phyloP scores from a whole-genome alignment of 2,797 vertebrate species.

The Pelodytes ibericus region DNA sequence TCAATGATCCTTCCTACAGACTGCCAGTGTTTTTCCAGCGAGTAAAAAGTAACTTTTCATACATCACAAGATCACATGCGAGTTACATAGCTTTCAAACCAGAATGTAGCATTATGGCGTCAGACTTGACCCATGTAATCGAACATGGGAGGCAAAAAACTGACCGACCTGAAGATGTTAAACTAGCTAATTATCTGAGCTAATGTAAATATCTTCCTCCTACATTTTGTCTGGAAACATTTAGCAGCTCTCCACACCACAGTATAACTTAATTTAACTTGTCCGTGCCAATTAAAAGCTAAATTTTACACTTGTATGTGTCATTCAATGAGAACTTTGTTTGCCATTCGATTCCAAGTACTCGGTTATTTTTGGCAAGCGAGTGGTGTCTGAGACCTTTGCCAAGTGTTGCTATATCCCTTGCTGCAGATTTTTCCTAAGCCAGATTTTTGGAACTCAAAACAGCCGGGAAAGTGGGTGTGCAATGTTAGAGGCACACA shows the following conservation, averaged over 20 bases:
- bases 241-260: constrained; percentile 12
- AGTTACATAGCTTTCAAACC: background rate
- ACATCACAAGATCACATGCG: background rate
- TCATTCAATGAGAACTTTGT: constrained; percentile 39
- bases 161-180: background rate
- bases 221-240: constrained; percentile 5
- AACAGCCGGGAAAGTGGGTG: constrained; percentile 9
- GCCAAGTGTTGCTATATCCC: constrained; percentile 26
- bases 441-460: constrained; percentile 13
- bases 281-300: constrained; percentile 33
- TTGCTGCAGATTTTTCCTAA: constrained; percentile 25
- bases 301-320: constrained; percentile 25
- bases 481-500: background rate
- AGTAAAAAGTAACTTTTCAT: constrained; percentile 5
- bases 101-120: background rate
- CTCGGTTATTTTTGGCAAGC: constrained; percentile 41
- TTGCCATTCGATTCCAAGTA: constrained; percentile 23
- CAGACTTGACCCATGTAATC: background rate
- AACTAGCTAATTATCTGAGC: background rate
- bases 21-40: constrained; percentile 1
- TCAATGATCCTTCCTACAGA: background rate
- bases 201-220: background rate
- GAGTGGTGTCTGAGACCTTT: constrained; percentile 6
- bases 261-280: constrained; percentile 7
- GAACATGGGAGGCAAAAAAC: background rate